Evolutionary conservation across 2,113 vertebrate genomes (phyloP).

Genomic region (Brachyistius frenatus): DNA sequence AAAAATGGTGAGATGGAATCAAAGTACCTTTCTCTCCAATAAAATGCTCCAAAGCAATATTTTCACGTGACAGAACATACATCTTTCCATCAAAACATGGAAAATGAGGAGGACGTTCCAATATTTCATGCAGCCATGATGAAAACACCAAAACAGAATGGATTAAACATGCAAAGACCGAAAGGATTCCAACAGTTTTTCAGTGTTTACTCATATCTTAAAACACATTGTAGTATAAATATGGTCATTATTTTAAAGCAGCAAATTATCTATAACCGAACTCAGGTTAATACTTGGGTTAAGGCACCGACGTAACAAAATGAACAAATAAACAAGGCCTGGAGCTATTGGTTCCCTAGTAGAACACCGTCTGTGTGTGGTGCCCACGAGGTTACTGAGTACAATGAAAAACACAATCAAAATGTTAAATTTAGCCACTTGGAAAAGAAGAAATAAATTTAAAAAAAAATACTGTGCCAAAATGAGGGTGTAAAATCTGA

Average conservation of each 20-base stretch:
- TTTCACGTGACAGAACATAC: constrained; percentile 31
- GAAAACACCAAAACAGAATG: constrained; percentile 32
- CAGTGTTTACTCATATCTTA: constrained; percentile 3
- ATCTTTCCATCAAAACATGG: constrained; percentile 12
- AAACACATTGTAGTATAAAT: constrained; percentile 23
- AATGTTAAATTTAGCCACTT: constrained; percentile 4
- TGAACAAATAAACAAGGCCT: constrained; percentile 50
- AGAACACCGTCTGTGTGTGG: constrained; percentile 29
- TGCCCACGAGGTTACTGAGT: constrained; percentile 62
- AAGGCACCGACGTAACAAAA: constrained; percentile 82
- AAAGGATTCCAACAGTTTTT: constrained; percentile 15
- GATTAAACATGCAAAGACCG: constrained; percentile 54
- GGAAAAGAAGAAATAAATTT: background rate
- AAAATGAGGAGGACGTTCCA: constrained; percentile 17
- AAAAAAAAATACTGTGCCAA: background rate
- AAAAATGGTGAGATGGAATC: constrained; percentile 17
- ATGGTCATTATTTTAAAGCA: constrained; percentile 47
- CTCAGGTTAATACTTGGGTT: constrained; percentile 67
- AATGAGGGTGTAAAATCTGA: background rate
- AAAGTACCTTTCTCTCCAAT: constrained; percentile 16
- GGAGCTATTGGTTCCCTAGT: constrained; percentile 36
- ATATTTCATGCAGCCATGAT: constrained; percentile 53
- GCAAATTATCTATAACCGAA: constrained; percentile 51
- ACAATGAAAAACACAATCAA: constrained; percentile 18
- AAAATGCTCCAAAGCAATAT: constrained; percentile 54